phyloP scores from a whole-genome alignment of 2,888 invertebrate species.

The Halocaridina rubra region DNA sequence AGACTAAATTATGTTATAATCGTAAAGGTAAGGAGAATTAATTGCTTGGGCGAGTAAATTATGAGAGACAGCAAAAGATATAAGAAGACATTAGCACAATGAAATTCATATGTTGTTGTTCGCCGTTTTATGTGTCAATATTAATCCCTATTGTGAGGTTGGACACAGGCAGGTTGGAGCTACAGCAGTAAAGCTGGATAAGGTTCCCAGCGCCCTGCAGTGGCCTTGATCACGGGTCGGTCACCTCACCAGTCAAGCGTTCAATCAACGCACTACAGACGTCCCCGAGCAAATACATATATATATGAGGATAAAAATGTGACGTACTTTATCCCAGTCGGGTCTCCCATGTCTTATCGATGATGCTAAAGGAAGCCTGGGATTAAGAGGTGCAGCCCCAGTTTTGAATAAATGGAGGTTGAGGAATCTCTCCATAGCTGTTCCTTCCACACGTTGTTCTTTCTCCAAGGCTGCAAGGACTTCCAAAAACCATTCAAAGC shows the following conservation, averaged over 20 bases:
- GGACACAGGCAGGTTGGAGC: no score
- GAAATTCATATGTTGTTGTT: background rate
- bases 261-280: background rate
- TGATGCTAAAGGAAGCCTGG: slow-evolving; percentile 49
- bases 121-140: no score
- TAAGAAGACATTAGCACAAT: background rate
- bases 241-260: background rate
- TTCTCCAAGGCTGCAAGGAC: slow-evolving; percentile 67
- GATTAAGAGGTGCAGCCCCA: slow-evolving; percentile 45
- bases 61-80: background rate
- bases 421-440: slow-evolving; percentile 63
- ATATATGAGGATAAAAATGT: no score
- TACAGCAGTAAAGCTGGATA: background rate
- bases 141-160: no score
- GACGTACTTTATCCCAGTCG: slow-evolving; percentile 64
- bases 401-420: slow-evolving; percentile 64
- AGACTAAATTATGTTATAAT: no score
- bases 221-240: no score
- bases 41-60: no score
- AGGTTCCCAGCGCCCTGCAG: no score
- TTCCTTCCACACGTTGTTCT: slow-evolving; percentile 65
- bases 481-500: slow-evolving; percentile 69
- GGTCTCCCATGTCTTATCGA: slow-evolving; percentile 63
- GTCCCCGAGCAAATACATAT: no score
- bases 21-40: no score